phyloP scores from a whole-genome alignment of 2,888 invertebrate genomes.

The Drosophila atripex region DNA sequence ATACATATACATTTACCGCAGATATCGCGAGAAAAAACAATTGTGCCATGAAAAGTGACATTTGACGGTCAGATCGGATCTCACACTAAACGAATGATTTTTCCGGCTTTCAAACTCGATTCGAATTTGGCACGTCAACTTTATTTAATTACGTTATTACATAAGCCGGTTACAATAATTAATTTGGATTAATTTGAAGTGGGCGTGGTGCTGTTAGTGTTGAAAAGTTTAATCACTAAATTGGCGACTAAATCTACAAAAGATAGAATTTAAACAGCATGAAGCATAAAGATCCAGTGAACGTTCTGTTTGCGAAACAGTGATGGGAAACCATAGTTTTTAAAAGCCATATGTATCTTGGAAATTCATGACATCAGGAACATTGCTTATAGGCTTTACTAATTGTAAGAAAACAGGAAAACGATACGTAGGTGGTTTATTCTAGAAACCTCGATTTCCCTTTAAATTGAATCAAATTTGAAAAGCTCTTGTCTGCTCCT shows the following conservation, averaged over 20 bases:
- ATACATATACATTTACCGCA: background rate
- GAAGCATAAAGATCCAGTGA: too few relatives aligned
- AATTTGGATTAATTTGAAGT: background rate
- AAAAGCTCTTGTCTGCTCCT: background rate
- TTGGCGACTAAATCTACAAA: background rate
- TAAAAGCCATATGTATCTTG: too few relatives aligned
- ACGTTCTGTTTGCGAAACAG: too few relatives aligned
- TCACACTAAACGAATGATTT: background rate
- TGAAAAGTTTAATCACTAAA: background rate
- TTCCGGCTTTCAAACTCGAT: background rate
- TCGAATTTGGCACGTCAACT: background rate
- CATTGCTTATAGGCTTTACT: slow-evolving; percentile 1
- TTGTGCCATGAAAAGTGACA: background rate
- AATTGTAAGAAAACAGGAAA: background rate
- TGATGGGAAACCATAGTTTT: too few relatives aligned
- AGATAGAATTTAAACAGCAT: too few relatives aligned
- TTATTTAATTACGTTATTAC: background rate
- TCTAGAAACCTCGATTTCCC: slow-evolving; percentile 1
- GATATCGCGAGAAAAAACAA: background rate
- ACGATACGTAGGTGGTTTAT: background rate
- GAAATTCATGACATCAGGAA: background rate
- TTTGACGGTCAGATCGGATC: background rate
- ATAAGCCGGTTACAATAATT: background rate
- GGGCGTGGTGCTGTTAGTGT: background rate
- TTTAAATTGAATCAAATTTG: slow-evolving; percentile 11